These are phyloP conservation scores for Lytechinus variegatus DNA, from an alignment of 35 echinoderm and acorn worm genomes.

Conservation along the genomic window DNA sequence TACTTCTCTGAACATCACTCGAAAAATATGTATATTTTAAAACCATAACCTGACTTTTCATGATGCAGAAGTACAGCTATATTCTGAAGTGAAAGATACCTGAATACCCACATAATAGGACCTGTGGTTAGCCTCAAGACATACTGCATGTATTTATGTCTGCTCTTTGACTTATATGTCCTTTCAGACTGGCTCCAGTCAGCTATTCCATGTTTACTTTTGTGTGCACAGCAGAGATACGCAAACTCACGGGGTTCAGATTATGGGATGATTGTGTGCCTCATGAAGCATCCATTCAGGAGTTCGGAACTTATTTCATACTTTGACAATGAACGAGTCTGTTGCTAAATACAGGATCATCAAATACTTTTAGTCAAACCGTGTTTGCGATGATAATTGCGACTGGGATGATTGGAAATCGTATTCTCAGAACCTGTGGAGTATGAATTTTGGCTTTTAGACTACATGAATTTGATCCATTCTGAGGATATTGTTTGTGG, in stretches of 20 bases:
- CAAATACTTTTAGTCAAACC: background rate
- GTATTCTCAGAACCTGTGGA: background rate
- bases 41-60: background rate
- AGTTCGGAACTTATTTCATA: background rate
- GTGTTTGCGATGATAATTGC: background rate
- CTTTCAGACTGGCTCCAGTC: background rate
- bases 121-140: background rate
- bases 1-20: background rate
- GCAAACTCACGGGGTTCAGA: too few species aligned
- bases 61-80: background rate
- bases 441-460: background rate
- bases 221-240: background rate
- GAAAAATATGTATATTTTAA: background rate
- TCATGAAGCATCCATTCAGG: background rate
- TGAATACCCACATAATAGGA: background rate
- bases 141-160: background rate
- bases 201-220: background rate
- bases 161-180: background rate
- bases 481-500: background rate
- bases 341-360: background rate
- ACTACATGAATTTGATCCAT: background rate
- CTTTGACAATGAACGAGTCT: background rate
- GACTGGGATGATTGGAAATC: background rate
- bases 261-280: background rate
- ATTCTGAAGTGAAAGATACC: background rate